Conservation (phyloP, 35 echinoderm and acorn worm genomes). For the Diadema setosum region DNA sequence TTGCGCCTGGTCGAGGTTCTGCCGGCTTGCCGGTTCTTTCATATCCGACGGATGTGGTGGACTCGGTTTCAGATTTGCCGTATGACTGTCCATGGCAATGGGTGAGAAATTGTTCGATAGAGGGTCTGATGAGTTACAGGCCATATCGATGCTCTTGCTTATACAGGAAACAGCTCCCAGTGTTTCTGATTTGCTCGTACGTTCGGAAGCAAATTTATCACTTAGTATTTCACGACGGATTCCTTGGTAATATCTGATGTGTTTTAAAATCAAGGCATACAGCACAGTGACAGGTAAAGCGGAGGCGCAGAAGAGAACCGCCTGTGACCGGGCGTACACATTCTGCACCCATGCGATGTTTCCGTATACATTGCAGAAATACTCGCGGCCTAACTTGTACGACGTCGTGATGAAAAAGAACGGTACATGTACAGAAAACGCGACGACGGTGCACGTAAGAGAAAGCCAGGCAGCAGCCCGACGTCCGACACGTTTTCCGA, state of each 20-base stretch:
- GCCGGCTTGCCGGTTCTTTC: not conserved
- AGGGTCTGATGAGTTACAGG: not conserved
- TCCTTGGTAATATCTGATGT: not conserved
- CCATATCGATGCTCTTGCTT: not conserved
- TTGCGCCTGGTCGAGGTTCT: too few relatives aligned
- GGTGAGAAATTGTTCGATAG: not conserved
- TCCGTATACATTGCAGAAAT: not conserved
- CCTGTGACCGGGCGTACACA: not conserved
- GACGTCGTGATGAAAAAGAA: slow-evolving; percentile 25
- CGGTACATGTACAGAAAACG: not conserved
- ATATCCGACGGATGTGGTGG: not conserved
- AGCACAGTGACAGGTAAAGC: not conserved
- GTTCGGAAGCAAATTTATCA: too few relatives aligned
- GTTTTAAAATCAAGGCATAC: not conserved
- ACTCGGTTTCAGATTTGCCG: not conserved
- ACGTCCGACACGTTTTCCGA: not conserved
- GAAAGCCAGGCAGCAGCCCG: not conserved
- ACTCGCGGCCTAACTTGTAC: not conserved
- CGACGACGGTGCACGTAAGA: not conserved
- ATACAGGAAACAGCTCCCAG: not conserved
- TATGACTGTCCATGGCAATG: not conserved
- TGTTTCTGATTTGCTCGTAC: not conserved
- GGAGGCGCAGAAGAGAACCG: not conserved
- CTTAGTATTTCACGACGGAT: not conserved
- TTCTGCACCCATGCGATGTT: not conserved